Evolutionary conservation across 2,113 vertebrate genomes (phyloP).

Genomic region (Panthera uncia): DNA sequence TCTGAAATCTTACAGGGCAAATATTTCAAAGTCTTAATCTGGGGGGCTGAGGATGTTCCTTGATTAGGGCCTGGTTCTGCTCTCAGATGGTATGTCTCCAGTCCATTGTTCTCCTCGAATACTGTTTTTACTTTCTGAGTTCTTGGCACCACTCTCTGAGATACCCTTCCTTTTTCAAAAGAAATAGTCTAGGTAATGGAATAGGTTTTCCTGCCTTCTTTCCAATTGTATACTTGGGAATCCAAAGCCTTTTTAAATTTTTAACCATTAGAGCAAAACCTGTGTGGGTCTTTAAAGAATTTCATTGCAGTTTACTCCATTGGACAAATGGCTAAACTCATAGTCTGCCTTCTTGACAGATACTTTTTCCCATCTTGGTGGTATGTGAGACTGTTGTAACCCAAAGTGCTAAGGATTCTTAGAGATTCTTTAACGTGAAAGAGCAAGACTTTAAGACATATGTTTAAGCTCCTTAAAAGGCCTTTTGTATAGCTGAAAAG

Average conservation of each 20-base stretch:
- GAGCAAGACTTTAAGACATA: background rate
- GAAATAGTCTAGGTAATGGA: background rate
- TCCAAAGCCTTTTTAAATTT: background rate
- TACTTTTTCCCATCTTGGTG: background rate
- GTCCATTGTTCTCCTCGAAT: background rate
- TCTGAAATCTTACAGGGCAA: background rate
- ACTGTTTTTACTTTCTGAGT: background rate
- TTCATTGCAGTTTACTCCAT: background rate
- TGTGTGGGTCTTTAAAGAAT: background rate
- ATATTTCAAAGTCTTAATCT: background rate
- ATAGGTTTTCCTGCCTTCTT: background rate
- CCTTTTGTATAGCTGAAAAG: background rate
- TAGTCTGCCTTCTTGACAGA: background rate
- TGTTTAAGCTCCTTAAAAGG: background rate
- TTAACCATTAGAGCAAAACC: background rate
- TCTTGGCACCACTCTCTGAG: background rate
- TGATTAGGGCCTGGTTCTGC: background rate
- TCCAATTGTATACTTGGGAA: background rate
- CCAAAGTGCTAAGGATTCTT: background rate
- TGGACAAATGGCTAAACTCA: background rate
- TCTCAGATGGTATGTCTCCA: background rate
- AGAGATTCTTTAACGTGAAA: background rate
- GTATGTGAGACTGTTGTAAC: background rate
- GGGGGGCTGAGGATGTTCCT: background rate
- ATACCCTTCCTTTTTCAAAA: background rate